Conservation (phyloP, 2,797 vertebrate genomes). For the Crotalus adamanteus region DNA sequence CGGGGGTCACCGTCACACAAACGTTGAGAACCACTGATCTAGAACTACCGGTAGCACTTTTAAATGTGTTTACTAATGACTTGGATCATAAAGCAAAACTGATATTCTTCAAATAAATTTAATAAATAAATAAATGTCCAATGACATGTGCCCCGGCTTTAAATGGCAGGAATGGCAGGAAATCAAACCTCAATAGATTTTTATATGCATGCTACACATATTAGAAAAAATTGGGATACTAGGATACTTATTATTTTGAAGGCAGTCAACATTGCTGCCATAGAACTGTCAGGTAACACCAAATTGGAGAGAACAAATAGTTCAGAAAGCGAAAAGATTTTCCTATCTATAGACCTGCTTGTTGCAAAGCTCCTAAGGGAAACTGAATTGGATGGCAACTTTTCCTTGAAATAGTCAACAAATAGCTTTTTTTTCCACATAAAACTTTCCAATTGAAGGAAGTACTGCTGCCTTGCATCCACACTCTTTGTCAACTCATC, state of each 20-base stretch:
- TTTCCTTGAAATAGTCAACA: not conserved
- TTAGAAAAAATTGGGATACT: not conserved
- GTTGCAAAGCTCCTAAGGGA: not conserved
- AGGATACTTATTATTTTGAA: not conserved
- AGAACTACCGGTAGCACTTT: not conserved
- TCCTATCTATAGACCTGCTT: not conserved
- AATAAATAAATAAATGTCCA: not conserved
- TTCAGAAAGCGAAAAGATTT: not conserved
- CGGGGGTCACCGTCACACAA: no score
- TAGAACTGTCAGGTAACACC: not conserved
- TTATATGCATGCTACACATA: not conserved
- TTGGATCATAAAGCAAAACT: not conserved
- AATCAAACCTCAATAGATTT: not conserved
- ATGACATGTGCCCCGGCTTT: not conserved
- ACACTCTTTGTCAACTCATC: not conserved
- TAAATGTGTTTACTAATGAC: not conserved
- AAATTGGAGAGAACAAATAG: not conserved
- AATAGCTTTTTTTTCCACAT: not conserved
- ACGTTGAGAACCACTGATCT: not conserved
- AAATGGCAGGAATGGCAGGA: not conserved
- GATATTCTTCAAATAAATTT: not conserved
- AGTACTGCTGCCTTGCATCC: not conserved
- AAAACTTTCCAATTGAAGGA: not conserved
- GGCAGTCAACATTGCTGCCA: not conserved
- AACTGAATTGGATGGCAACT: conserved; percentile 9